Base-by-base conservation (phyloP, 2,113 vertebrate genomes). In the Syngnathus typhle region DNA sequence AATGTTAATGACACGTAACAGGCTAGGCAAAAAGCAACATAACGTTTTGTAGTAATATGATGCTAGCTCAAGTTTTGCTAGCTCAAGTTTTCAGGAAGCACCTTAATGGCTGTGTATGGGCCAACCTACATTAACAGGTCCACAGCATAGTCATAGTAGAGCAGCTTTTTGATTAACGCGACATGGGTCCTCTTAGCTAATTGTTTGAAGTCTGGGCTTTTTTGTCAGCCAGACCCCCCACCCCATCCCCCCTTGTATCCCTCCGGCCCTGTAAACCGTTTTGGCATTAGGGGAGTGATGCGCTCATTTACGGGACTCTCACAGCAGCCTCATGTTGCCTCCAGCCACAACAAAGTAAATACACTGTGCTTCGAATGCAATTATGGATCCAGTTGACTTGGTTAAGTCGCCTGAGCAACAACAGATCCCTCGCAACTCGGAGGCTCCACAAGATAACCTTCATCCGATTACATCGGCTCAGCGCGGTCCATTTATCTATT, bases 141-240 rank as follows among this genome's bases (percentile, higher is more conserved):
- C 4, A 12, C 64, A 77, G 77, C 74, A 70, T 38, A 32, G 54
- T 49, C 67, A 69, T 38, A 70, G 55, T 13, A 44, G 21, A 44
- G 11, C 63, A 55, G 54, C 69, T 81, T 77, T 87, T 77, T 87
- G 81, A 88, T 89, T 89, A 88, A 62, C 60, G 81, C 82, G 71
- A 82, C 84, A 84, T 88, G 82, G 89, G 81, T 86, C 82, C 88
- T 92, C 75, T 89, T 88, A 86, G 87, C 84, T 91, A 91, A 92
- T 90, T 91, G 80, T 82, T 84, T 88, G 90, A 90, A 75, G 64
- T 21, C 12, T 6, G 9, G 41, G 41, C 41, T 11, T 11, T 7
- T 15, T 19, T 62, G 60, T 62, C 60, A 62, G 41, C 23, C 27
- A 32, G 27, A 23, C 27, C 27, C 41, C 15, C 39, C 12, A 7